Evolutionary conservation across 2,797 vertebrate species (phyloP).

Genomic region (Miichthys miiuy): DNA sequence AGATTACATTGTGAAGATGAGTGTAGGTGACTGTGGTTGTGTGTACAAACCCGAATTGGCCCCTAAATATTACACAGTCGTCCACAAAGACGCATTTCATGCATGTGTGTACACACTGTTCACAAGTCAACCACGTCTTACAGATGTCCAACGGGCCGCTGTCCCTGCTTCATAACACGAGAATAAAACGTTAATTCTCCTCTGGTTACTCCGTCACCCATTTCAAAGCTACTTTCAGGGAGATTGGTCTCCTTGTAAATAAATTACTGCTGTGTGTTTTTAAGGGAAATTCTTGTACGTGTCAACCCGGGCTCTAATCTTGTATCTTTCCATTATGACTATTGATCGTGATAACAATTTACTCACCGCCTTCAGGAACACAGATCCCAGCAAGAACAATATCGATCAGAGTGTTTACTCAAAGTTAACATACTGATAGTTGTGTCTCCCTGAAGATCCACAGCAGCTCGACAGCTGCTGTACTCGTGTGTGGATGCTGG

Average conservation of each 20-base stretch:
- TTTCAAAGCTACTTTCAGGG: slow-evolving; percentile 23
- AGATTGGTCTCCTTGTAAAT: slow-evolving; percentile 16
- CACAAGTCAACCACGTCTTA: slow-evolving; percentile 22
- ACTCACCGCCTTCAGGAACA: not conserved
- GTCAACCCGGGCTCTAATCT: not conserved
- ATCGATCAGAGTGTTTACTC: slow-evolving; percentile 10
- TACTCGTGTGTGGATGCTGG: not conserved
- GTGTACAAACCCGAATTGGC: slow-evolving; percentile 25
- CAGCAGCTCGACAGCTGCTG: not conserved
- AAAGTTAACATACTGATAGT: not conserved
- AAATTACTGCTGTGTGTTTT: not conserved
- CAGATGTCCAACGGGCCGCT: not conserved
- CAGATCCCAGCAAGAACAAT: slow-evolving; percentile 3
- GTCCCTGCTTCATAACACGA: slow-evolving; percentile 10
- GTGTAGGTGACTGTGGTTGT: slow-evolving; percentile 38
- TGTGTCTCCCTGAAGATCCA: not conserved
- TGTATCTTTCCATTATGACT: slow-evolving; percentile 19
- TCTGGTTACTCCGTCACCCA: not conserved
- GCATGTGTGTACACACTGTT: slow-evolving; percentile 58
- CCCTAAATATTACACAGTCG: slow-evolving; percentile 31
- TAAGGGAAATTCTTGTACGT: slow-evolving; percentile 7
- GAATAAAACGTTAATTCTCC: not conserved
- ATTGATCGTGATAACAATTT: slow-evolving; percentile 39
- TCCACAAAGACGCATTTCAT: slow-evolving; percentile 55
- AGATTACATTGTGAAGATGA: slow-evolving; percentile 32